Percentiles rank a stretch among this genome's conserved stretches.
phyloP scores from a whole-genome alignment of 2,888 invertebrate species.

The Hemithea aestivaria region DNA sequence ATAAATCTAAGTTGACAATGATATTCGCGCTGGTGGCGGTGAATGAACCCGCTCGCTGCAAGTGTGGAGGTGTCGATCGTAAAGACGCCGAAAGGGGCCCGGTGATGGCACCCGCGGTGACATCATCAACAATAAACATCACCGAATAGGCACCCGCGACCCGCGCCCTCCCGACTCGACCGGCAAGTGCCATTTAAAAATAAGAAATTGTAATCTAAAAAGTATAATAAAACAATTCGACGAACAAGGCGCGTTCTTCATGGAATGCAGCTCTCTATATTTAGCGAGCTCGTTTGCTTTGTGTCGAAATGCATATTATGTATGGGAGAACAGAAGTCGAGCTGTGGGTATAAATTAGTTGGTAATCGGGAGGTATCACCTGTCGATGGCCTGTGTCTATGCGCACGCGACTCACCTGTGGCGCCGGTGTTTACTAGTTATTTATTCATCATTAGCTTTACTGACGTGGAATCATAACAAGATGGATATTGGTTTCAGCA shows the following conservation, averaged over 20 bases:
- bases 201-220: slow-evolving; percentile 56
- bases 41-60: slow-evolving; percentile 53
- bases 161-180: slow-evolving; percentile 28
- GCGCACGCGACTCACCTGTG: slow-evolving; percentile 42
- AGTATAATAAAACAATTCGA: slow-evolving; percentile 62
- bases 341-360: slow-evolving; percentile 68
- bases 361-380: slow-evolving; percentile 67
- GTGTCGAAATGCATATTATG: slow-evolving; percentile 66
- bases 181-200: slow-evolving; percentile 55
- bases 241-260: slow-evolving; percentile 53
- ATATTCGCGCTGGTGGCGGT: slow-evolving; percentile 50
- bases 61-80: slow-evolving; percentile 73
- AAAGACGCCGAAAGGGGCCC: slow-evolving; percentile 69
- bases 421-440: slow-evolving; percentile 29
- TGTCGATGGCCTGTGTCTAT: slow-evolving; percentile 46
- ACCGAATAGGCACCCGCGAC: slow-evolving; percentile 49
- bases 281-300: slow-evolving; percentile 68
- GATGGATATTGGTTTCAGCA: too few relatives aligned
- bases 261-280: slow-evolving; percentile 68
- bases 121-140: slow-evolving; percentile 59
- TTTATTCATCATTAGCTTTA: too few relatives aligned
- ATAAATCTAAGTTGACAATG: slow-evolving; percentile 54
- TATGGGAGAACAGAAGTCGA: slow-evolving; percentile 69
- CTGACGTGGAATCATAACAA: too few relatives aligned
- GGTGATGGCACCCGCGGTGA: slow-evolving; percentile 62